These are phyloP conservation scores for Mungos mungo DNA, from an alignment of 2,113 vertebrate species.

Conservation along the genomic window DNA sequence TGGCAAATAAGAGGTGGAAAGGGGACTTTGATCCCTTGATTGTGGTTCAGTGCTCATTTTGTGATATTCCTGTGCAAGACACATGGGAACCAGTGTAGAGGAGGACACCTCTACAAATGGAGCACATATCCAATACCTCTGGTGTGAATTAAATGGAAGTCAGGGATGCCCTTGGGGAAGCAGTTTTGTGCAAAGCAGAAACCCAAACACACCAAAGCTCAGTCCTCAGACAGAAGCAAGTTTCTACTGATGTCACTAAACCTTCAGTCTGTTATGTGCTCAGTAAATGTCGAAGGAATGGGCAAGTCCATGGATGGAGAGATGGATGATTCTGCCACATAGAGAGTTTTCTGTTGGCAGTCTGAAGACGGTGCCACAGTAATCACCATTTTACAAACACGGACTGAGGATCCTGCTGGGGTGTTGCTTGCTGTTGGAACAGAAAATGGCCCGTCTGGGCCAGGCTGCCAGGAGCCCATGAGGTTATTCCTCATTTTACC, in stretches of 20 bases:
- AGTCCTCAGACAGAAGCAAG: neutral
- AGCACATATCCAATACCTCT: neutral
- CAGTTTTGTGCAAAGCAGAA: neutral
- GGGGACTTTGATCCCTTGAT: neutral
- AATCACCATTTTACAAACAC: neutral
- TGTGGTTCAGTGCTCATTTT: neutral
- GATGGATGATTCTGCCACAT: neutral
- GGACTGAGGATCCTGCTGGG: neutral
- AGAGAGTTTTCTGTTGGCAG: neutral
- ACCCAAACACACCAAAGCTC: neutral
- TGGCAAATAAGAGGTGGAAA: neutral
- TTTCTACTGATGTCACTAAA: neutral
- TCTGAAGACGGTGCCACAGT: neutral
- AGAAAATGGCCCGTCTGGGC: constrained; percentile 1
- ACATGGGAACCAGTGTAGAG: neutral
- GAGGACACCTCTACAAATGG: neutral
- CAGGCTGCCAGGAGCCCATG: constrained; percentile 32
- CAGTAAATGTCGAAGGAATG: neutral
- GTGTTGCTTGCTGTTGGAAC: neutral
- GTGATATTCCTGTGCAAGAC: neutral
- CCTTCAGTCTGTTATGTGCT: neutral
- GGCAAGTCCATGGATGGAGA: neutral
- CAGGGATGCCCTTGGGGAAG: neutral
- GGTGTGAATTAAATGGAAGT: neutral
- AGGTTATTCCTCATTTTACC: constrained; percentile 37